These are phyloP conservation scores for Gonocerus acuteangulatus DNA, from an alignment of 2,888 invertebrate species.

Conservation along the genomic window DNA sequence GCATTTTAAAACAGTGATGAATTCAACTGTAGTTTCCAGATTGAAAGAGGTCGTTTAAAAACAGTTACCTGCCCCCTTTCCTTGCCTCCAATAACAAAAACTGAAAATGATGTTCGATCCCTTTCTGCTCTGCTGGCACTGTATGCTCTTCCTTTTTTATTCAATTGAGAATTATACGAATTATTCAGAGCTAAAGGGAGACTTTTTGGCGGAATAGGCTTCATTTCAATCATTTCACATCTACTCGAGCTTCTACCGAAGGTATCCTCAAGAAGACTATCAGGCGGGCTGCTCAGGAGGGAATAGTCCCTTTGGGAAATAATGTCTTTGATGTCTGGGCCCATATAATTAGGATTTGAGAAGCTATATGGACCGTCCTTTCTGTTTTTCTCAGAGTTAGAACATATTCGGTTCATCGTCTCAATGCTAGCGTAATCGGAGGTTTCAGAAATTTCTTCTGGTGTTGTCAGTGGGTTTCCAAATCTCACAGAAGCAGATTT, in stretches of 20 bases:
- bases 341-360: conserved; percentile 68
- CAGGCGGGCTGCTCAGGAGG: conserved; percentile 54
- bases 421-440: conserved; percentile 72
- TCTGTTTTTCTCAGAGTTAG: conserved; percentile 40
- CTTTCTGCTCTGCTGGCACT: conserved; percentile 53
- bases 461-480: conserved; percentile 41
- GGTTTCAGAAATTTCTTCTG: conserved; percentile 49
- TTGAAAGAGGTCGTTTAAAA: conserved; percentile 65
- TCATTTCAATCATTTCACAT: conserved; percentile 40
- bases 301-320: conserved; percentile 42
- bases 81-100: conserved; percentile 69
- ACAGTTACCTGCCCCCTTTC: conserved; percentile 70
- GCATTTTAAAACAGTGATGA: conserved; percentile 39
- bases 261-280: conserved; percentile 53
- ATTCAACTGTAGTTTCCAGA: conserved; percentile 65
- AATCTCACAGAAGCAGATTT: conserved; percentile 55
- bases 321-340: conserved; percentile 52
- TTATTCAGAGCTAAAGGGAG: conserved; percentile 36
- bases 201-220: conserved; percentile 39
- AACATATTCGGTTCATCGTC: conserved; percentile 48
- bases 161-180: conserved; percentile 31
- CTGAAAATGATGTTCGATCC: conserved; percentile 47
- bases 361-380: conserved; percentile 52
- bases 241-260: conserved; percentile 43
- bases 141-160: conserved; percentile 45